phyloP scores from a whole-genome alignment of 2,113 vertebrate species.

The Aptenodytes patagonicus region DNA sequence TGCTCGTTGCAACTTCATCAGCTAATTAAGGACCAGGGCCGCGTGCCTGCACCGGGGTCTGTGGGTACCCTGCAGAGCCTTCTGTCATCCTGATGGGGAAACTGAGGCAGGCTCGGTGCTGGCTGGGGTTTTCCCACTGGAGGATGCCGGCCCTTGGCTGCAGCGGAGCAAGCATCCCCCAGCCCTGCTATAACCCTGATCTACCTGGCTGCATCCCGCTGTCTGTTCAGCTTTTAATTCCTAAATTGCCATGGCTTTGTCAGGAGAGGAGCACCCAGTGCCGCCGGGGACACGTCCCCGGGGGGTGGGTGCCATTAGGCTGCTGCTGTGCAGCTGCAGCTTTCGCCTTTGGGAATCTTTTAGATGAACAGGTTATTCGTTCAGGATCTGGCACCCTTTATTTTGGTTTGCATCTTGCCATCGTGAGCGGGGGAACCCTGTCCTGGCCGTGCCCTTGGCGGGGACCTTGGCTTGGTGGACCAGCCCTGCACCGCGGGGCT shows the following conservation, averaged over 20 bases:
- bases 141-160: neutral
- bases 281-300: accelerated
- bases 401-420: neutral
- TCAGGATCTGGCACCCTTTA: neutral
- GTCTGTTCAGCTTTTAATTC: neutral
- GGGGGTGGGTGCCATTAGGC: neutral
- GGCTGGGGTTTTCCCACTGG: neutral
- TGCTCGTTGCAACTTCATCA: neutral
- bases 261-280: neutral
- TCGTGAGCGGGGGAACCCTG: neutral
- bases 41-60: neutral
- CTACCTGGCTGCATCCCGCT: neutral
- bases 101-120: neutral
- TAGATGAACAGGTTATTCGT: accelerated
- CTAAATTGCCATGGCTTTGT: neutral
- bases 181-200: accelerated
- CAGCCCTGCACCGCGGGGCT: neutral
- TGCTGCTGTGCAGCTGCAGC: neutral
- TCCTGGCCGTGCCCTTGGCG: accelerated
- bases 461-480: neutral
- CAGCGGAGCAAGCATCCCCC: accelerated
- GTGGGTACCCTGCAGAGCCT: neutral
- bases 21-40: neutral
- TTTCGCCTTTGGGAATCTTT: neutral
- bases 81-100: neutral